phyloP scores from a whole-genome alignment of 2,888 invertebrate species.

The Lasius fuliginosus region DNA sequence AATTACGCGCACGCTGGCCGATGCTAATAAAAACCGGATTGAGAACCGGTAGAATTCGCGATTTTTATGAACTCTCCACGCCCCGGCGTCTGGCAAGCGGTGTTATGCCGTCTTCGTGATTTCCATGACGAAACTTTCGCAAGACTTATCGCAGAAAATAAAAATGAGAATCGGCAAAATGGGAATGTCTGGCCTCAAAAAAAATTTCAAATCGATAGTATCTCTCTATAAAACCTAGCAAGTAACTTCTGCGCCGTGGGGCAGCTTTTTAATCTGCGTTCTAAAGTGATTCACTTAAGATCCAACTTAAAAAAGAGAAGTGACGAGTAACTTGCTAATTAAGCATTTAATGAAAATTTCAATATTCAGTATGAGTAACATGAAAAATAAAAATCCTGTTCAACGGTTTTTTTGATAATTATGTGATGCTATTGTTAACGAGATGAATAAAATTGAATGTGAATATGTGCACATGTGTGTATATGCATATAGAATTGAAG shows the following conservation, averaged over 20 bases:
- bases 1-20: not conserved
- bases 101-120: conserved; percentile 6
- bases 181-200: conserved; percentile 6
- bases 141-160: conserved; percentile 21
- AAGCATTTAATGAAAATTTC: not conserved
- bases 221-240: not conserved
- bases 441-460: not conserved
- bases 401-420: not conserved
- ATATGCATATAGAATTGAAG: not conserved
- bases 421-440: not conserved
- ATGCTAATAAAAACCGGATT: conserved; percentile 67
- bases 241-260: not conserved
- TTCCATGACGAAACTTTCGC: conserved; percentile 3
- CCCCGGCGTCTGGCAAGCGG: not conserved
- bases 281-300: conserved; percentile 1
- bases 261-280: conserved; percentile 9
- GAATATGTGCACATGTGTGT: not conserved
- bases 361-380: not conserved
- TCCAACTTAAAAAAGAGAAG: not conserved
- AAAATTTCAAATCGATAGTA: conserved; percentile 2
- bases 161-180: conserved; percentile 36
- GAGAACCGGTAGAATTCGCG: conserved; percentile 70
- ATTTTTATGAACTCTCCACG: conserved; percentile 39
- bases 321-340: conserved; percentile 10
- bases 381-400: not conserved